These are phyloP conservation scores for Scaptomyza pallida DNA, from an alignment of 1,140 invertebrate genomes.

Conservation along the genomic window DNA sequence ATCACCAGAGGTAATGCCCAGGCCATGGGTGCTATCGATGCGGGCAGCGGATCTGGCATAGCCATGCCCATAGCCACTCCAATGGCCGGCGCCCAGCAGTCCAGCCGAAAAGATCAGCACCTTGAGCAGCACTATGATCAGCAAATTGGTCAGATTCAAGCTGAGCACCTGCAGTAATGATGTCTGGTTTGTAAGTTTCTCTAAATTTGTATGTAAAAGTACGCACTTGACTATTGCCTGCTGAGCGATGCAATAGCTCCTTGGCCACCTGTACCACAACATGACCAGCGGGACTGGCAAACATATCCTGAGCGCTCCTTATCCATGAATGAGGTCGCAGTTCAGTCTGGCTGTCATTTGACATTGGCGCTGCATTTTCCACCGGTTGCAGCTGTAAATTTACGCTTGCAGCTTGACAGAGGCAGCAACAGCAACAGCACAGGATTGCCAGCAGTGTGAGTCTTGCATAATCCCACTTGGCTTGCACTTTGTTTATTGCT, in stretches of 20 bases:
- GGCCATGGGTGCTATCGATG: slow-evolving; percentile 79
- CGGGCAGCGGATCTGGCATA: slow-evolving; percentile 73
- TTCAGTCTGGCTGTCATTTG: slow-evolving; percentile 16
- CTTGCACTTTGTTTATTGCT: slow-evolving; percentile 42
- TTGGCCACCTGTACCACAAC: slow-evolving; percentile 87
- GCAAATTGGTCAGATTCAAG: slow-evolving; percentile 91
- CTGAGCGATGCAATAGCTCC: slow-evolving; percentile 87
- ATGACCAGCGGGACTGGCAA: slow-evolving; percentile 85
- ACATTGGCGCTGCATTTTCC: background rate
- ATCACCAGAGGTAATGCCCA: slow-evolving; percentile 88
- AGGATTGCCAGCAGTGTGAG: slow-evolving; percentile 10
- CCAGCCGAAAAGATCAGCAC: slow-evolving; percentile 92
- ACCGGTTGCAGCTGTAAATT: slow-evolving; percentile 26
- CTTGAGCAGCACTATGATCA: slow-evolving; percentile 92
- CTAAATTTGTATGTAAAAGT: background rate
- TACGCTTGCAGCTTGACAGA: slow-evolving; percentile 43
- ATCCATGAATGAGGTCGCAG: slow-evolving; percentile 83
- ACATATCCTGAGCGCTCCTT: slow-evolving; percentile 84
- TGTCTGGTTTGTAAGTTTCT: slow-evolving; percentile 2
- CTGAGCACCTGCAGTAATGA: slow-evolving; percentile 87
- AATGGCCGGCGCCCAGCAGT: slow-evolving; percentile 88
- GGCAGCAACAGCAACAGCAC: background rate
- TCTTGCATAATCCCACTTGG: slow-evolving; percentile 42
- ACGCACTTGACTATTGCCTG: slow-evolving; percentile 87
- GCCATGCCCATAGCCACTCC: slow-evolving; percentile 86